Evolutionary conservation across 2,888 invertebrate genomes (phyloP).

Genomic region (Beris chalybata): DNA sequence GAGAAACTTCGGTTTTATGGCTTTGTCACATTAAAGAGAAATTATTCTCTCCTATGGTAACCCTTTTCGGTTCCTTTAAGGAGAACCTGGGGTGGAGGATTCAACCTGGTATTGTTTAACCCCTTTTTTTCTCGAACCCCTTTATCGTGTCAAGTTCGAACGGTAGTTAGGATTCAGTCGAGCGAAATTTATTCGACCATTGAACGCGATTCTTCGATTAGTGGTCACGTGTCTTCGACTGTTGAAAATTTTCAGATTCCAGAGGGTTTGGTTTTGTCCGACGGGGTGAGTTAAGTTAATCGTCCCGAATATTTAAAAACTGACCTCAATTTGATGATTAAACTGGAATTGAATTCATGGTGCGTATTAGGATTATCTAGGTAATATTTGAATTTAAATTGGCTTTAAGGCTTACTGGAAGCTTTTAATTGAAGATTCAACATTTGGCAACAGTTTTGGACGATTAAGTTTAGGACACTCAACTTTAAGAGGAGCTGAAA

Average conservation of each 20-base stretch:
- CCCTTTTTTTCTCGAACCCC: constrained; percentile 4
- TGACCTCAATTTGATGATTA: neutral
- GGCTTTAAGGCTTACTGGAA: too few relatives aligned
- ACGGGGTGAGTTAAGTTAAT: neutral
- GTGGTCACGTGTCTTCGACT: constrained; percentile 28
- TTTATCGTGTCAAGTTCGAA: neutral
- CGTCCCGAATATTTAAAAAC: neutral
- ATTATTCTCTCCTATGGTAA: constrained; percentile 11
- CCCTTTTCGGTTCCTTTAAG: neutral
- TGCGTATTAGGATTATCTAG: neutral
- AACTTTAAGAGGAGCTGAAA: too few relatives aligned
- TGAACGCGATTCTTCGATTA: constrained; percentile 31
- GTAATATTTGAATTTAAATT: too few relatives aligned
- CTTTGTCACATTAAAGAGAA: constrained; percentile 15
- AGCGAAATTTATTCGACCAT: constrained; percentile 29
- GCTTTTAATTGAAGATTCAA: too few relatives aligned
- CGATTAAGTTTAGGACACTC: too few relatives aligned
- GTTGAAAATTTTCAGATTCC: neutral
- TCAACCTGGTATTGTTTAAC: constrained; percentile 6
- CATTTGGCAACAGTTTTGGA: too few relatives aligned
- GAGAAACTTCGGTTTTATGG: constrained; percentile 21
- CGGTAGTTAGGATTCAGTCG: constrained; percentile 27
- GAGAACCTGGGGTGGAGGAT: too few relatives aligned
- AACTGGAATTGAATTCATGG: constrained; percentile 1
- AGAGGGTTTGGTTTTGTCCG: neutral